Conservation (phyloP, 2,888 invertebrate genomes). For the Scrobipalpa atriplicella region DNA sequence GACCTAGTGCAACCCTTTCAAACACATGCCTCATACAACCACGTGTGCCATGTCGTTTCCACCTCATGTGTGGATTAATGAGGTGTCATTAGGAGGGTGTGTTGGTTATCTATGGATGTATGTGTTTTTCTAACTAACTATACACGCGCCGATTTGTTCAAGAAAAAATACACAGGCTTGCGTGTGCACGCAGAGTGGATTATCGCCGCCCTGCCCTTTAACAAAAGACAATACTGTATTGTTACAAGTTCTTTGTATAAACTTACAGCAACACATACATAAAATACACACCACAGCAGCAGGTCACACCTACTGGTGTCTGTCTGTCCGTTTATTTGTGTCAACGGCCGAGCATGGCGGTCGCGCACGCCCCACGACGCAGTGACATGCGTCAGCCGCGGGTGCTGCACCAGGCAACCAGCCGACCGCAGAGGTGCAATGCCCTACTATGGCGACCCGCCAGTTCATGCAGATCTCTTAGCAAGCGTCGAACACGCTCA, state of each 20-base stretch:
- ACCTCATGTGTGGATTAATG: slow-evolving; percentile 17
- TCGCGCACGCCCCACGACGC: slow-evolving; percentile 73
- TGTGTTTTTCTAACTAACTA: slow-evolving; percentile 2
- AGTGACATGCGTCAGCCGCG: slow-evolving; percentile 80
- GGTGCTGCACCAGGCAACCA: slow-evolving; percentile 68
- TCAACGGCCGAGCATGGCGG: slow-evolving; percentile 34
- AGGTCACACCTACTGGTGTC: slow-evolving; percentile 22
- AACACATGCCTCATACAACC: slow-evolving; percentile 57
- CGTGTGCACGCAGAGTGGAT: not conserved
- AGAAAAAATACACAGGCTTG: not conserved
- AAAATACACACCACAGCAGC: slow-evolving; percentile 18
- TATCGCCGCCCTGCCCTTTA: not conserved
- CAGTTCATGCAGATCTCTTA: slow-evolving; percentile 32
- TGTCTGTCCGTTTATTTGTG: slow-evolving; percentile 26
- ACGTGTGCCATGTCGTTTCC: slow-evolving; percentile 18
- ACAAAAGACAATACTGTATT: not conserved
- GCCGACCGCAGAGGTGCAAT: slow-evolving; percentile 56
- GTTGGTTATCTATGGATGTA: not conserved
- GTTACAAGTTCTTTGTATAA: slow-evolving; percentile 17
- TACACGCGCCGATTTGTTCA: not conserved
- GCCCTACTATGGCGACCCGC: slow-evolving; percentile 42
- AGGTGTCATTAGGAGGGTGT: slow-evolving; percentile 2
- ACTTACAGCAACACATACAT: not conserved
- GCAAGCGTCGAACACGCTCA: not conserved
- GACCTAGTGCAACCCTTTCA: slow-evolving; percentile 81